Conservation (phyloP, 2,888 invertebrate species). For the Blastobasis adustella region DNA sequence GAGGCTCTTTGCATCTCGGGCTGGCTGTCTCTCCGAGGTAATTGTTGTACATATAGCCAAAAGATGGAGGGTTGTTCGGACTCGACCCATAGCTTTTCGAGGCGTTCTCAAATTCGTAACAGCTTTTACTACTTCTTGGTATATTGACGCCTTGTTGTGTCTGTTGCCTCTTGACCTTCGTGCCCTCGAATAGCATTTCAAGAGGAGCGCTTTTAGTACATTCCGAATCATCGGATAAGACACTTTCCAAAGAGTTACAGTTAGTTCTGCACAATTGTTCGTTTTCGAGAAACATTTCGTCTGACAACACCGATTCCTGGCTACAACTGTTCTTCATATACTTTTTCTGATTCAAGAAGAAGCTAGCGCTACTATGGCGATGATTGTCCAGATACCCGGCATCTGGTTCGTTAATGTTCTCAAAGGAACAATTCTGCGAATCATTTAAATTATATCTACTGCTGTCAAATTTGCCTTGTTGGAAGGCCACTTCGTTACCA, state of each 20-base stretch:
- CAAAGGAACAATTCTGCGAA: constrained; percentile 64
- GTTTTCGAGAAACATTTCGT: constrained; percentile 75
- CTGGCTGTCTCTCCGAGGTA: constrained; percentile 36
- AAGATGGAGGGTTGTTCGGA: constrained; percentile 72
- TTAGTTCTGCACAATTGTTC: constrained; percentile 78
- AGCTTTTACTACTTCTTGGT: constrained; percentile 62
- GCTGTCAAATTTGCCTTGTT: constrained; percentile 61
- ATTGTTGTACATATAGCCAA: constrained; percentile 74
- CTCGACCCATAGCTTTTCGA: constrained; percentile 79
- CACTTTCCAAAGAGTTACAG: constrained; percentile 86
- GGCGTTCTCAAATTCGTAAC: constrained; percentile 67
- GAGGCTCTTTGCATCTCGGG: constrained; percentile 1
- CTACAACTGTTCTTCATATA: constrained; percentile 78
- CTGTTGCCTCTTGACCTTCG: constrained; percentile 56
- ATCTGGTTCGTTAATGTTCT: constrained; percentile 57
- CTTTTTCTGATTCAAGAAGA: constrained; percentile 82
- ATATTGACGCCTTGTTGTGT: constrained; percentile 38
- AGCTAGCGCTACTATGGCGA: constrained; percentile 84
- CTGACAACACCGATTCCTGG: constrained; percentile 86
- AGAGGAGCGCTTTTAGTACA: constrained; percentile 85
- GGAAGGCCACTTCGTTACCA: constrained; percentile 66
- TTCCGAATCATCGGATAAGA: constrained; percentile 86
- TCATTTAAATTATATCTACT: constrained; percentile 60
- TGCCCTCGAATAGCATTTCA: constrained; percentile 79
- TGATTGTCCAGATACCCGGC: constrained; percentile 70